A percentile compares a stretch with the other conserved stretches of the same genome.
Conservation (phyloP, 2,797 vertebrate genomes). For the Euthynnus affinis region DNA sequence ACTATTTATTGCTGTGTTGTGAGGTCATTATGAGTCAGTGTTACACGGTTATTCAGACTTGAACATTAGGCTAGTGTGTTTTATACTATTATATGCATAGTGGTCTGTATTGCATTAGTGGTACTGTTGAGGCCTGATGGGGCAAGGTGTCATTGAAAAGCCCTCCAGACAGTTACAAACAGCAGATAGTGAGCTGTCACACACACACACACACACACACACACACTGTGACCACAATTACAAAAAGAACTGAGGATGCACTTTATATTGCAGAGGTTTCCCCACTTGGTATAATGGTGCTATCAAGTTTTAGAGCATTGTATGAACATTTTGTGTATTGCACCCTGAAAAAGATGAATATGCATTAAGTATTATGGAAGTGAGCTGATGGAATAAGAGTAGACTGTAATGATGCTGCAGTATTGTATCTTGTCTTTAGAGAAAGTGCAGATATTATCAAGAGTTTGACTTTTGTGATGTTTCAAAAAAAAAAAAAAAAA, state of each 20-base stretch:
- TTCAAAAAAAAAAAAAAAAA: neutral
- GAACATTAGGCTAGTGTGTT: conserved; percentile 17
- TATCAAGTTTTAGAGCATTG: conserved; percentile 21
- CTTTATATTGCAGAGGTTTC: neutral
- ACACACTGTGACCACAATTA: neutral
- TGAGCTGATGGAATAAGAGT: neutral
- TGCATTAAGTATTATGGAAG: conserved; percentile 19
- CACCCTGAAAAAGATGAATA: conserved; percentile 6
- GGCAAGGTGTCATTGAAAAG: neutral
- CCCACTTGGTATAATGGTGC: conserved; percentile 12
- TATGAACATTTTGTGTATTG: conserved; percentile 24
- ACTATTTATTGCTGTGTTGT: conserved; percentile 23
- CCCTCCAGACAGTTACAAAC: neutral
- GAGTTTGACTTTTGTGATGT: neutral
- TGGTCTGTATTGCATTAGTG: neutral
- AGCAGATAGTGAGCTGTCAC: neutral
- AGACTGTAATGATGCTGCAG: neutral
- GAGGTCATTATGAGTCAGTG: conserved; percentile 33
- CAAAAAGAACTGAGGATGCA: neutral
- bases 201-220: neutral
- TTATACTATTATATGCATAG: neutral
- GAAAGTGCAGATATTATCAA: neutral
- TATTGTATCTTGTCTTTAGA: neutral
- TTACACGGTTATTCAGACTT: conserved; percentile 37
- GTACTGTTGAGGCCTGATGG: neutral